Conservation (phyloP, 1,140 invertebrate species). For the Gryllus bimaculatus region DNA sequence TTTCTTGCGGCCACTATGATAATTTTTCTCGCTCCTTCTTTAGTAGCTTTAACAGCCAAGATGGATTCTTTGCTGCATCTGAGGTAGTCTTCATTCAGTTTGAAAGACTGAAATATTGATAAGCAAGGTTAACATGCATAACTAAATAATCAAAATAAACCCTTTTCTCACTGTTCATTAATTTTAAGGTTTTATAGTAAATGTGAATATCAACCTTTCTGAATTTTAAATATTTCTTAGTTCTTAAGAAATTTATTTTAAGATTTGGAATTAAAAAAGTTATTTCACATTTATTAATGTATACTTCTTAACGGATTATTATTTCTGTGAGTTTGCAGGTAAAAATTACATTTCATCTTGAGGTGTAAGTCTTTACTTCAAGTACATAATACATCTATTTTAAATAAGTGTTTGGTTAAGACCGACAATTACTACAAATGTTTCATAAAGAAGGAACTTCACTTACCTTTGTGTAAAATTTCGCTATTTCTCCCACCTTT, state of each 20-base stretch:
- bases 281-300: no score
- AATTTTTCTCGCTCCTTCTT: constrained; percentile 53
- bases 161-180: no score
- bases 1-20: constrained; percentile 54
- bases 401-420: not conserved
- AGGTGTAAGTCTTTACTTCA: not conserved
- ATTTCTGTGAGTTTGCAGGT: no score
- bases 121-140: no score
- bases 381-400: not conserved
- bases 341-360: no score
- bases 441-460: not conserved
- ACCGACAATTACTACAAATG: not conserved
- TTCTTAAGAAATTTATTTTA: no score
- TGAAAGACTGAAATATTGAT: constrained; percentile 38
- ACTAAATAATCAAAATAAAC: no score
- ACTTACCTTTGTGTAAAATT: constrained; percentile 48
- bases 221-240: no score
- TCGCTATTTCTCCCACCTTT: constrained; percentile 46
- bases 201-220: no score
- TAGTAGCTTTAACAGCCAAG: constrained; percentile 52
- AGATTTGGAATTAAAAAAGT: no score
- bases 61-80: constrained; percentile 51
- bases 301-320: no score
- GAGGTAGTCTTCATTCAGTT: constrained; percentile 43
- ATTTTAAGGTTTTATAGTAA: no score